Evolutionary conservation across 2,888 invertebrate species (phyloP).

Genomic region (Scaptomyza caliginosa): DNA sequence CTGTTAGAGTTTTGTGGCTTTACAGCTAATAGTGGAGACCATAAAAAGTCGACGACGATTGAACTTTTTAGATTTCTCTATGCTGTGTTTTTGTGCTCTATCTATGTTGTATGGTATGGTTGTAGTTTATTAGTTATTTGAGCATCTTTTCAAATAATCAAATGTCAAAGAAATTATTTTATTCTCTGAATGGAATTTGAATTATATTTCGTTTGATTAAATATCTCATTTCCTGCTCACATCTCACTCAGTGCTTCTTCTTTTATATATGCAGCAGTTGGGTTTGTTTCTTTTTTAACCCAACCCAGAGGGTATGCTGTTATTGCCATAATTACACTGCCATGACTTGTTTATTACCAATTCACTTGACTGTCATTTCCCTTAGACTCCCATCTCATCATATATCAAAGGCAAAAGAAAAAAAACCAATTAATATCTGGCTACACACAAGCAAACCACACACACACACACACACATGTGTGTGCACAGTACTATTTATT

Average conservation of each 20-base stretch:
- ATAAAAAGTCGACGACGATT: background rate
- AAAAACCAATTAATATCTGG: constrained; percentile 69
- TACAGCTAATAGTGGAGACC: constrained; percentile 21
- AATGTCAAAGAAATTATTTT: background rate
- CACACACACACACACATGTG: constrained; percentile 1
- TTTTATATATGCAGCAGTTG: background rate
- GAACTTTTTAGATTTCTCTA: background rate
- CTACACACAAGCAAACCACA: constrained; percentile 4
- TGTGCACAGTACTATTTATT: constrained; percentile 44
- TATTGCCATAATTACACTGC: constrained; percentile 27
- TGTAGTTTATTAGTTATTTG: background rate
- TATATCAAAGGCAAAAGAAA: constrained; percentile 23
- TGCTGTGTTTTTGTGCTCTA: background rate
- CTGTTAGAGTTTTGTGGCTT: constrained; percentile 23
- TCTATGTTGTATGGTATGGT: no score
- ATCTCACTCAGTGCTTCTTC: background rate
- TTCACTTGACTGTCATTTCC: constrained; percentile 23
- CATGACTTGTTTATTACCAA: constrained; percentile 35
- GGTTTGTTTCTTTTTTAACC: background rate
- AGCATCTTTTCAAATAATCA: background rate
- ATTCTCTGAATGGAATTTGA: background rate
- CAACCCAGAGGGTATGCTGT: constrained; percentile 4
- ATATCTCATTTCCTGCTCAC: background rate
- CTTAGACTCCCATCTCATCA: constrained; percentile 41
- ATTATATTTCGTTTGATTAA: background rate